These are phyloP conservation scores for Brachycybe producta DNA, from an alignment of 2,888 invertebrate species.

Conservation along the genomic window DNA sequence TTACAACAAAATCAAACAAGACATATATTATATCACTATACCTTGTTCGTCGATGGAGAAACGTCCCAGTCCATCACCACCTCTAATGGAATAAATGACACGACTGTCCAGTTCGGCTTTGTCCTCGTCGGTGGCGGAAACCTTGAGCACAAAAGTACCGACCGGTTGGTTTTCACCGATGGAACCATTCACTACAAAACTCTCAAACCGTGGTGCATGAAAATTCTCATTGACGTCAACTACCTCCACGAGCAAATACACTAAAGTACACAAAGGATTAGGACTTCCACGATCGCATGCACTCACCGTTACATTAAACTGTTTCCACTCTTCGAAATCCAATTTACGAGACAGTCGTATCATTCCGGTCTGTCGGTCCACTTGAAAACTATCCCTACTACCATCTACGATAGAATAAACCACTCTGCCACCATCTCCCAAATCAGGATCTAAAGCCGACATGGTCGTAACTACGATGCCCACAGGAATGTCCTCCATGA, in stretches of 20 bases:
- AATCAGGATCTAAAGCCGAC: slow-evolving; percentile 70
- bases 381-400: slow-evolving; percentile 55
- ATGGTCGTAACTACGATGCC: slow-evolving; percentile 77
- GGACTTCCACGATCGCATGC: slow-evolving; percentile 79
- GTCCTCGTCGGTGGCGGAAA: slow-evolving; percentile 67
- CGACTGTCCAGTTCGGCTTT: slow-evolving; percentile 57
- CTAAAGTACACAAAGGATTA: slow-evolving; percentile 63
- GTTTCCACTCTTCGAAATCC: slow-evolving; percentile 79
- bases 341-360: slow-evolving; percentile 61
- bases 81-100: slow-evolving; percentile 71
- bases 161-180: slow-evolving; percentile 68
- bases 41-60: slow-evolving; percentile 84
- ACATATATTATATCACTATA: too few species aligned
- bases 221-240: slow-evolving; percentile 91
- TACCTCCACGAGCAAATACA: slow-evolving; percentile 59
- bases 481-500: slow-evolving; percentile 78
- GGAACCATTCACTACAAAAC: slow-evolving; percentile 58
- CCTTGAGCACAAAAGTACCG: slow-evolving; percentile 60
- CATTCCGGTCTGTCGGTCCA: slow-evolving; percentile 74
- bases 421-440: slow-evolving; percentile 66
- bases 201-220: slow-evolving; percentile 66
- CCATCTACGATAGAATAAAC: slow-evolving; percentile 63
- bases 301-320: slow-evolving; percentile 71
- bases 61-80: slow-evolving; percentile 78
- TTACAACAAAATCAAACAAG: too few species aligned